phyloP scores from a whole-genome alignment of 2,113 vertebrate genomes.

The Pongo pygmaeus region DNA sequence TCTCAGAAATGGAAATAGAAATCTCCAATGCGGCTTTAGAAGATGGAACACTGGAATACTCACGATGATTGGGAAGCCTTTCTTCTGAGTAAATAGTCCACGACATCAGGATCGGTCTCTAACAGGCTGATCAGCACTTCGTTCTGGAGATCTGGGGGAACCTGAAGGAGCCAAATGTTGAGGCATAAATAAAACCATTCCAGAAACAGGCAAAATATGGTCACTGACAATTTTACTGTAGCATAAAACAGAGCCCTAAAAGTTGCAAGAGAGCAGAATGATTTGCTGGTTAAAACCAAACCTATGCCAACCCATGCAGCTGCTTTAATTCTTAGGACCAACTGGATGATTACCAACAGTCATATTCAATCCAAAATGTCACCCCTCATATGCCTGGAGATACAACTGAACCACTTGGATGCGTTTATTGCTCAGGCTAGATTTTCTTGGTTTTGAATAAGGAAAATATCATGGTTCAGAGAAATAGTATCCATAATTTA shows the following conservation, averaged over 20 bases:
- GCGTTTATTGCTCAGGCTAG: constrained; percentile 49
- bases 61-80: constrained; percentile 94
- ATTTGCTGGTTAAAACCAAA: neutral
- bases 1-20: constrained; percentile 73
- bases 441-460: constrained; percentile 62
- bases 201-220: neutral
- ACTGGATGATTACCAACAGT: constrained; percentile 23
- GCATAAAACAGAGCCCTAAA: neutral
- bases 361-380: neutral
- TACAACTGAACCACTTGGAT: neutral
- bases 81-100: constrained; percentile 95
- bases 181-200: neutral
- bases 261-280: neutral
- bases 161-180: constrained; percentile 81
- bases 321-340: constrained; percentile 40
- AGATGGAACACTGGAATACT: constrained; percentile 81
- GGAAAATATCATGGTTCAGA: neutral
- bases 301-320: neutral
- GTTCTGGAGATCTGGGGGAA: constrained; percentile 96
- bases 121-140: constrained; percentile 95
- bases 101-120: constrained; percentile 96
- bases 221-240: neutral
- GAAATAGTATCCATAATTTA: neutral
- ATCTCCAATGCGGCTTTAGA: neutral
- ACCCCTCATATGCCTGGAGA: neutral